phyloP scores from a whole-genome alignment of 2,113 vertebrate genomes.

The Aegypius monachus region DNA sequence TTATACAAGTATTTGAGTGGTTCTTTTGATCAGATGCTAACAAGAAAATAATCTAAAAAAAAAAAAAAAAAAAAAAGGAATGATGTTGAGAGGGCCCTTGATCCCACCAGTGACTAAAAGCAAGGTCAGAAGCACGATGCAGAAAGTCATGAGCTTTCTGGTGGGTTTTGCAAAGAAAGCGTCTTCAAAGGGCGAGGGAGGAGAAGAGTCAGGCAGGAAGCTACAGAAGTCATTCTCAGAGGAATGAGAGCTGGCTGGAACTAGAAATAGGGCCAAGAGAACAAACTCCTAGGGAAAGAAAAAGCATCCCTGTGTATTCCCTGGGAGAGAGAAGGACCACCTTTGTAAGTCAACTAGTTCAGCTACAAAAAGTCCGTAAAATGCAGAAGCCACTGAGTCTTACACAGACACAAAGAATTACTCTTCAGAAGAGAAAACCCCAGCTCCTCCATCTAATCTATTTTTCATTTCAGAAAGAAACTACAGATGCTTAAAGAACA shows the following conservation, averaged over 20 bases:
- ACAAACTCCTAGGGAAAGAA: background rate
- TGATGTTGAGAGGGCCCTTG: background rate
- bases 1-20: background rate
- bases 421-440: background rate
- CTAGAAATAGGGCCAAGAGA: background rate
- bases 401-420: background rate
- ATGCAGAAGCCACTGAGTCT: background rate
- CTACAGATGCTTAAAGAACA: background rate
- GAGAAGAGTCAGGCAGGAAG: background rate
- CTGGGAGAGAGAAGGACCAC: background rate
- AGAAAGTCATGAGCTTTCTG: background rate
- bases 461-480: background rate
- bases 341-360: background rate
- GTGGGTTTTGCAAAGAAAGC: background rate
- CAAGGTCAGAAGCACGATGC: background rate
- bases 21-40: background rate
- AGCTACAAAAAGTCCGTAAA: background rate
- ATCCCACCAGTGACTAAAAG: background rate
- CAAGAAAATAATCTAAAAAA: background rate
- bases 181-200: background rate
- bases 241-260: background rate
- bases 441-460: background rate
- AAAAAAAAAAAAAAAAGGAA: background rate
- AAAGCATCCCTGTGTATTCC: background rate
- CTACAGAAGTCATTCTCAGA: background rate